Evolutionary conservation across 2,888 invertebrate genomes (phyloP), one percentile per base, ranked within the genome.

Genomic region (Taphrorychus bicolor): DNA sequence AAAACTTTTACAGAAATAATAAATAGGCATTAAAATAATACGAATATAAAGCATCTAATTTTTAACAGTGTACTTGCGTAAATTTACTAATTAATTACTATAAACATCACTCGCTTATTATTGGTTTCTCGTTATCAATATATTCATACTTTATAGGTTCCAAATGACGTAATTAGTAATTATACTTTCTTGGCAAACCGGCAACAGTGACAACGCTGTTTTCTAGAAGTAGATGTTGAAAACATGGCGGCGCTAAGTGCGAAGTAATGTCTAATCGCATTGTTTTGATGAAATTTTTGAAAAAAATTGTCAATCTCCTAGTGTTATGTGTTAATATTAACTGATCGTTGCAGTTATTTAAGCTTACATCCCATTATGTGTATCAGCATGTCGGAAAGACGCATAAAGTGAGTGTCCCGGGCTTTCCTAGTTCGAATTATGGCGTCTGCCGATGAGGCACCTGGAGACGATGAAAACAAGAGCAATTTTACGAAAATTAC

Each of bases 361-460:
- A n/a, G n/a, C n/a, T n/a, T 5, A 17, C 17, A 45, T 45, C 14
- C 45, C 14, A 45, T 16, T 51, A 51, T 18, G n/a, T 2, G 51
- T 11, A 14, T 7, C 17, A 14, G 24, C 14, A 18, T 54, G 54
- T 16, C 18, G 14, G 9, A 9, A 21, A 54, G 14, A 5, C 24
- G 42, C 45, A 53, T 62, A 57, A 62, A 58, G 53, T 59, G 40
- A 58, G 54, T 65, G 70, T 17, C 72, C 73, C 71, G 73, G 73
- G 73, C 71, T 73, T 70, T 72, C 66, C 69, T 71, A 68, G 59
- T 59, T 71, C 57, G 71, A 73, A 76, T 74, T 76, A 78, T 79
- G 79, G 79, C 79, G 79, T 79, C 79, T 69, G 76, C 77, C 69
- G 77, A 78, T 63, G 76, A 79, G 69, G 74, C 75, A 66, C 73